A percentile compares a stretch with the other conserved stretches of the same genome.
These are phyloP conservation scores for Pseudorhiza aurosa DNA, from an alignment of 30 jellyfish, hydroid and myxozoan genomes.

Conservation along the genomic window DNA sequence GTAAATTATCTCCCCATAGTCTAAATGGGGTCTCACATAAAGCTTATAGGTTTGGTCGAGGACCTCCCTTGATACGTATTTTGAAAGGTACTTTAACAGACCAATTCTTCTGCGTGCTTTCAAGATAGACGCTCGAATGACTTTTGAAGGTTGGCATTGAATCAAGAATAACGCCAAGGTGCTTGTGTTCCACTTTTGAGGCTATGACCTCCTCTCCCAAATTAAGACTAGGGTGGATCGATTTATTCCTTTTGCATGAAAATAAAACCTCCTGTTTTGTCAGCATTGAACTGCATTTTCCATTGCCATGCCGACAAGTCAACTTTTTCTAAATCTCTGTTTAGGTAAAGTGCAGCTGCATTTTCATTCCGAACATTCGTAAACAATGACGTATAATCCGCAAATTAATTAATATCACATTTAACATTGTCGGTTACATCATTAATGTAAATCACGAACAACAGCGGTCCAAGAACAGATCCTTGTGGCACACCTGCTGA, in stretches of 20 bases:
- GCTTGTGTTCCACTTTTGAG: conserved; percentile 12
- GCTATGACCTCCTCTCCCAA: conserved; percentile 17
- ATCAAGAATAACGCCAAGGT: conserved; percentile 16
- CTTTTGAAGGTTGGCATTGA: conserved; percentile 18
- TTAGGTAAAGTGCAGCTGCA: conserved; percentile 42
- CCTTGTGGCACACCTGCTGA: conserved; percentile 59
- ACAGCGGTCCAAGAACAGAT: conserved; percentile 49
- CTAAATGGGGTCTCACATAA: conserved; percentile 13
- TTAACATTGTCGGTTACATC: conserved; percentile 21
- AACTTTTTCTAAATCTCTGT: conserved; percentile 34
- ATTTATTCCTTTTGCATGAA: conserved; percentile 6
- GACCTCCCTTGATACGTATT: conserved; percentile 47
- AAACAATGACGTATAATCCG: conserved; percentile 48
- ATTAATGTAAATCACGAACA: conserved; percentile 35
- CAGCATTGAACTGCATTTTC: conserved; percentile 42
- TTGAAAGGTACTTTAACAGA: conserved; percentile 10
- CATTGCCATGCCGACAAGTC: conserved; percentile 52
- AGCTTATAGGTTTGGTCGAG: conserved; percentile 24
- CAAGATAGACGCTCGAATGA: conserved; percentile 12
- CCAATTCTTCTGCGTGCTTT: conserved; percentile 25
- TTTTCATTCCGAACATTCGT: conserved; percentile 29
- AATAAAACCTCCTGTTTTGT: conserved; percentile 2
- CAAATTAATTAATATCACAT: conserved; percentile 34
- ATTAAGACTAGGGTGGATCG: conserved; percentile 4
- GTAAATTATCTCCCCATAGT: conserved; percentile 25